Evolutionary conservation across 37 sponge, comb jelly and placozoan genomes (phyloP), one percentile per base, ranked within the genome.

Genomic region (Axinella damicornis): DNA sequence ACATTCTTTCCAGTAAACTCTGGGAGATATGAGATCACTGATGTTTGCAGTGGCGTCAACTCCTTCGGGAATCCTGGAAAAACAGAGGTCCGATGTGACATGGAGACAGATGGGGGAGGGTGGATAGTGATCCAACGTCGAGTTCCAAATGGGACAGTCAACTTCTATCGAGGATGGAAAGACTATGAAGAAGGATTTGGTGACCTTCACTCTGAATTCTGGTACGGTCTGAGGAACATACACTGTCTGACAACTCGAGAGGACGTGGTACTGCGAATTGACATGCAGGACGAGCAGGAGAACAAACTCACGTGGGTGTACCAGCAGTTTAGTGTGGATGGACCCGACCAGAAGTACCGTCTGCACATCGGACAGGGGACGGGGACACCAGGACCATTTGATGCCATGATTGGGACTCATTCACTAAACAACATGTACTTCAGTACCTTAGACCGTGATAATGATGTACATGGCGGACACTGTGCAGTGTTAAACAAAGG

Each of bases 181-280:
- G 79, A 79, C n/a, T 79, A 79, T 64, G 79, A 46, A 19, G 31
- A 79, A 39, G 79, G 79, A 18, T 79, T 79, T 79, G 79, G 79
- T 30, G 66, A 79, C 53, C 25, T 79, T 21, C 62, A 76, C 32
- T 58, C 36, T 34, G 83, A 82, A 39, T 71, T 72, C 71, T 82
- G 83, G 83, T 82, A 55, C 16, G 83, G 83, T 71, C 73, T 82
- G 25, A 57, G 73, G 12, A 82, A 72, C 36, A 73, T 75, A 17
- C 76, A 75, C 62, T 59, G 63, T 31, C 68, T 84, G 25, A 74
- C 84, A 24, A 65, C 71, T 22, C 39, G 57, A 65, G 76, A 71
- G 17, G 39, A 57, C 0, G 73, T 65, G 12, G 76, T 62, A 52
- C 57, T 84, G 31, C 18, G 76, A 17, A 71, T 84, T 24, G 84